Percentiles rank a stretch among this genome's conserved stretches.
These are phyloP conservation scores for Uropsilus gracilis DNA, from an alignment of 2,113 vertebrate species.

Conservation along the genomic window DNA sequence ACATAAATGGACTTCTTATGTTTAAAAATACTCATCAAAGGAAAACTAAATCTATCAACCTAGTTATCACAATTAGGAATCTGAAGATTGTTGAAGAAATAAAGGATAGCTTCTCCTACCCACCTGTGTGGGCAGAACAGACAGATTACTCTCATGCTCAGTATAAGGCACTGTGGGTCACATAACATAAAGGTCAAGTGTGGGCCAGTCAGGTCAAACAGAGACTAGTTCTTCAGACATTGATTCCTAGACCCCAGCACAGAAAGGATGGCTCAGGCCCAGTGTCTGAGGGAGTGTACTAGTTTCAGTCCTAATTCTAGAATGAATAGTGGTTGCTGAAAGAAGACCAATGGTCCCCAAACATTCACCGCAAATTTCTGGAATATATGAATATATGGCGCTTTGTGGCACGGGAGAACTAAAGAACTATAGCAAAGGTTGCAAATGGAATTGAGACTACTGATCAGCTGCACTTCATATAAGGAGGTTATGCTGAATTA, in stretches of 20 bases:
- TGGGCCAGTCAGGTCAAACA: background rate
- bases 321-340: background rate
- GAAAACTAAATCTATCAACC: constrained; percentile 28
- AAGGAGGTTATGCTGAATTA: background rate
- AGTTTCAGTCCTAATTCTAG: background rate
- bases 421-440: background rate
- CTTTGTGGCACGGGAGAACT: background rate
- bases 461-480: background rate
- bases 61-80: background rate
- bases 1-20: background rate
- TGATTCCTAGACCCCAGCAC: background rate
- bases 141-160: background rate
- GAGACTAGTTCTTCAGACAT: background rate
- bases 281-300: background rate
- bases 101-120: background rate
- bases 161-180: background rate
- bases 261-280: background rate
- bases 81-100: constrained; percentile 39
- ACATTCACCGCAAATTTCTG: background rate
- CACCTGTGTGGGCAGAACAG: background rate
- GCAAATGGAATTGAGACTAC: background rate
- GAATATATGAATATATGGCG: background rate
- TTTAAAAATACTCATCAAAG: constrained; percentile 59
- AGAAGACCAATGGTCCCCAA: background rate
- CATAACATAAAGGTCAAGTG: constrained; percentile 46